Evolutionary conservation across 1,140 invertebrate species (phyloP), one percentile per base, ranked within the genome.

Genomic region (Micrasema longulum): DNA sequence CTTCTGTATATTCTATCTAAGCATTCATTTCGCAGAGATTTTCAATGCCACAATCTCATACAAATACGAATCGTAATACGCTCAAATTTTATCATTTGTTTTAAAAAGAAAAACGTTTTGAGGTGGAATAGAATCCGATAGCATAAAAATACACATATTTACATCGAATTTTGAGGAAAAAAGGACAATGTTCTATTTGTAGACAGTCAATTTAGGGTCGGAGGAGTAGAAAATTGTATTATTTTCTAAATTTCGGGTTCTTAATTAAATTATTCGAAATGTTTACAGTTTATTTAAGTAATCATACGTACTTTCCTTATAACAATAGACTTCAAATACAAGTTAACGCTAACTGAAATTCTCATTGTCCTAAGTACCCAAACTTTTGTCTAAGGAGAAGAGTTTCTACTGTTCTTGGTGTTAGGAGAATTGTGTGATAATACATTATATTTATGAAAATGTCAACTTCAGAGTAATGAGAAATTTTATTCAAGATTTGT

Each of bases 281-380:
- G 38, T 63, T 63, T 45, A 63, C 60, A 63, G 60, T 63, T 63
- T 38, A 63, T 63, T 63, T 63, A 38, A 63, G 43, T 38, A 23
- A 45, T 45, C 38, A 63, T 47, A 63, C 41, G 43, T 63, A 43
- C 60, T 60, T 63, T 63, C 16, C 43, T 11, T 26, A 22, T n/a
- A 63, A 63, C 60, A 63, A 63, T 45, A 47, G 60, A 20, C 60
- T 63, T 26, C 60, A 63, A 63, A 47, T 47, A 60, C 55, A 41
- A 63, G 60, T 63, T 18, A 63, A 63, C 22, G 38, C 43, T 47
- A 43, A 63, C 38, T 45, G 60, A 45, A 60, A 63, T 47, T 20
- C 60, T 18, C 43, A 45, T 63, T 63, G 60, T 63, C 43, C n/a
- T 22, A 11, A 18, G 16, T 22, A 18, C 41, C n/a, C 3, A 63